These are phyloP conservation scores for Melopsittacus undulatus DNA, from an alignment of 2,797 vertebrate species.

Conservation along the genomic window DNA sequence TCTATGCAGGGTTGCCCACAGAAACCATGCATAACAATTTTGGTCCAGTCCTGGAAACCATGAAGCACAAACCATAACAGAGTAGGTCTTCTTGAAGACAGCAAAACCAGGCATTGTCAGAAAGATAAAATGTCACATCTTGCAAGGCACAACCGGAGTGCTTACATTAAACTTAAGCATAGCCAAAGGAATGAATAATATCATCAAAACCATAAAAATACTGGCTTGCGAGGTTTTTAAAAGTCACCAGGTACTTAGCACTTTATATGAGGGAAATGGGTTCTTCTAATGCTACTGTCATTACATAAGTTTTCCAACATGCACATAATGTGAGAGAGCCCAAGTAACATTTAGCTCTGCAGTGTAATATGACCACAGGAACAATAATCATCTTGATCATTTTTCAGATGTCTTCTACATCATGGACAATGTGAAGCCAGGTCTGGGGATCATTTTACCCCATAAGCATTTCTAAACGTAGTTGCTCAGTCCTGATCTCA, in stretches of 20 bases:
- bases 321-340: neutral
- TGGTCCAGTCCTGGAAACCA: neutral
- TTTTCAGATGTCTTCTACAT: neutral
- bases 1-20: neutral
- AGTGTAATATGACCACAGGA: neutral
- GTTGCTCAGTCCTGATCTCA: neutral
- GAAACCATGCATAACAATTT: neutral
- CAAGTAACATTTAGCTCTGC: neutral
- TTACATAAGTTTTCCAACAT: neutral
- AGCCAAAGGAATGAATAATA: neutral
- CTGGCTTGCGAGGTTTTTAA: neutral
- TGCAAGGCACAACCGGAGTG: neutral
- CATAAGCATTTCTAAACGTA: neutral
- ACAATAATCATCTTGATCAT: neutral
- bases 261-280: neutral
- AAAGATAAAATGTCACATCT: neutral
- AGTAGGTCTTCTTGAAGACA: neutral
- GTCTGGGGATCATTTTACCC: neutral
- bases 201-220: neutral
- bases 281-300: neutral
- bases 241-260: neutral
- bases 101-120: neutral
- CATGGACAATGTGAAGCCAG: neutral
- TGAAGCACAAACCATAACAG: neutral
- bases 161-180: neutral